These are phyloP conservation scores for Physocephala rufipes DNA, from an alignment of 2,888 invertebrate genomes.

Conservation along the genomic window DNA sequence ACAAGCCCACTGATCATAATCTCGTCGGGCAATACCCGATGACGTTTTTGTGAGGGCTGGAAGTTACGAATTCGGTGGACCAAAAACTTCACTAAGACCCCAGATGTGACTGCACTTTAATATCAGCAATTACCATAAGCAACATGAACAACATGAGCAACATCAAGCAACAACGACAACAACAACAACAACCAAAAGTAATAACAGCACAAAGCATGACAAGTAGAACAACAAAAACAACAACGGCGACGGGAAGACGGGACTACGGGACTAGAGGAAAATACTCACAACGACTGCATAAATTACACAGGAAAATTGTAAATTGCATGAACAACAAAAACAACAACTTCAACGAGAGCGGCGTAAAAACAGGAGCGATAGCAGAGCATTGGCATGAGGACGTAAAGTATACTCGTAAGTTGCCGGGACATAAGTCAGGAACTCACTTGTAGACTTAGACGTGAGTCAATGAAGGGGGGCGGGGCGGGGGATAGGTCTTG, in stretches of 20 bases:
- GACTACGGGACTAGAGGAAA: too few relatives aligned
- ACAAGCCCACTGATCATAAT: conserved; percentile 3
- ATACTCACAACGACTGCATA: not conserved
- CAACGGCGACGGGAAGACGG: not conserved
- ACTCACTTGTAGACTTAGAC: conserved; percentile 12
- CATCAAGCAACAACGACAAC: not conserved
- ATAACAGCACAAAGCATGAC: too few relatives aligned
- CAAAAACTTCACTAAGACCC: conserved; percentile 24
- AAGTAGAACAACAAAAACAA: not conserved
- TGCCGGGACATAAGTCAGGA: conserved; percentile 1
- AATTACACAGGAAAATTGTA: not conserved
- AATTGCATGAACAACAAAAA: conserved; percentile 12
- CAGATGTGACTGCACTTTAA: conserved; percentile 28
- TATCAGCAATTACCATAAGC: conserved; percentile 27
- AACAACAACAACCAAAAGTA: not conserved
- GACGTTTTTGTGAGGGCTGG: conserved; percentile 8
- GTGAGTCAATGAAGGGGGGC: too few relatives aligned
- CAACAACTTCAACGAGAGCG: conserved; percentile 18
- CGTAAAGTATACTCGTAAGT: conserved; percentile 4
- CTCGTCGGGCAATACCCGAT: conserved; percentile 3
- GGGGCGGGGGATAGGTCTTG: too few relatives aligned
- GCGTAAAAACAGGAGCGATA: too few relatives aligned
- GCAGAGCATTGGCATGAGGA: too few relatives aligned
- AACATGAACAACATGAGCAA: conserved; percentile 11
- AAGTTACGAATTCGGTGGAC: conserved; percentile 6